Base-by-base conservation (phyloP, 2,113 vertebrate species). In the Taurulus bubalis region DNA sequence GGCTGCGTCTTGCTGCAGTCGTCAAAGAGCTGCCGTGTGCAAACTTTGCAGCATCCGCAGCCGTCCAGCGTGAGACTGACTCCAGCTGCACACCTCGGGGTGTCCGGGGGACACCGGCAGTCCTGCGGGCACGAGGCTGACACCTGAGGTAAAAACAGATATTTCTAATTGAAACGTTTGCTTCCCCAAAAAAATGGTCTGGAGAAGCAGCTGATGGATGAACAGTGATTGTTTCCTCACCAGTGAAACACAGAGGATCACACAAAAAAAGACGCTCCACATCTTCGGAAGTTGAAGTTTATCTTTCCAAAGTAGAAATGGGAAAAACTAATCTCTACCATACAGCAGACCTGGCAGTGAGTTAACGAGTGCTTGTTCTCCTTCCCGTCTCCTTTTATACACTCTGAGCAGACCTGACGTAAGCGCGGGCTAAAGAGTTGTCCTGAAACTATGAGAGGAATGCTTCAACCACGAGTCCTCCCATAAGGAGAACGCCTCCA, bases 11-110 rank as follows among this genome's bases (percentile, higher is more conserved):
- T 93, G 93, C 96, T 97, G 93, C 97, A 99, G 94, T 99, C 97
- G 64, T 99, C 96, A 85, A 98, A 98, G 79, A 98, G 97, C 86
- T 99, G 97, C 81, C 94, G 95, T 30, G 96, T 96, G 86, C 97
- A 99, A 77, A 98, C 96, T 71, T 95, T 96, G 87, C 97, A 98
- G 94, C 97, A 98, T 85, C 96, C 95, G 65, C 98, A 99, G 89
- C 91, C 93, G 49, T 97, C 97, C 66, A 90, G 89, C 28, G 95
- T 93, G 64, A 97, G 91, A 65, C 96, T 95, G 67, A 98, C 96
- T 58, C 97, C 97, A 0, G 96, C 95, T 76, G 96, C 93, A 89
- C 98, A 98, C 84, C 85, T 94, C 80, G 96, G 95, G 26, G 36
- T 51, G 14, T 83, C 79, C 4, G 45, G 1, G 10, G 85, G 74